These are phyloP conservation scores for Ctena decussata DNA, from an alignment of 2,888 invertebrate genomes.

Conservation along the genomic window DNA sequence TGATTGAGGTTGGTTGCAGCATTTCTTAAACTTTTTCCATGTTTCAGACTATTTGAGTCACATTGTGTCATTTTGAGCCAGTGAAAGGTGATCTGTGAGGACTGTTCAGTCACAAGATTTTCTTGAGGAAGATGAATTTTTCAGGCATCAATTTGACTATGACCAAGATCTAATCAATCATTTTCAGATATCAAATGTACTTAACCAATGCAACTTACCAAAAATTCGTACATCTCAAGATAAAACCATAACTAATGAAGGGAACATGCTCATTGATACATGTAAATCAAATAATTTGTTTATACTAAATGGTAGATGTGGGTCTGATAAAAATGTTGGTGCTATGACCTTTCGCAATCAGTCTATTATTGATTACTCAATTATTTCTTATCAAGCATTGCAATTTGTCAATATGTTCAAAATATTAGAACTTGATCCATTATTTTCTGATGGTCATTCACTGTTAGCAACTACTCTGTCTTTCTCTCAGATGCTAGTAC, in stretches of 20 bases:
- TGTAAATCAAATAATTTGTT: constrained; percentile 3
- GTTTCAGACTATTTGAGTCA: too few species aligned
- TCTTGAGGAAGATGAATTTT: not conserved
- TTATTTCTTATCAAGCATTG: not conserved
- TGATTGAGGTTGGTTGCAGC: too few species aligned
- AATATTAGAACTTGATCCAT: too few species aligned
- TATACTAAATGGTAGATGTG: not conserved
- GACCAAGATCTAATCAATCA: not conserved
- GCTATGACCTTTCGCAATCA: not conserved
- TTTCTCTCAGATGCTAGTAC: too few species aligned
- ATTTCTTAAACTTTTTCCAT: too few species aligned
- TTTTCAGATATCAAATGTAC: not conserved
- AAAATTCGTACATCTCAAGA: not conserved
- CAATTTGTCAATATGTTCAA: too few species aligned
- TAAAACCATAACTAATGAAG: constrained; percentile 1
- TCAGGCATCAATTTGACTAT: not conserved
- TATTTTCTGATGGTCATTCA: too few species aligned
- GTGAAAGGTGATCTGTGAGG: too few species aligned
- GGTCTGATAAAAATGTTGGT: not conserved
- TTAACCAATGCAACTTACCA: not conserved
- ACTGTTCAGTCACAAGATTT: not conserved
- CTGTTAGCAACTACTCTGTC: too few species aligned
- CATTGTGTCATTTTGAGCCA: too few species aligned
- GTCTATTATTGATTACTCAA: not conserved
- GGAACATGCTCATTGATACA: not conserved